A percentile compares a stretch with the other conserved stretches of the same genome.
Conservation (phyloP, 92 coral and sea anemone species). For the Bergia puertoricense region DNA sequence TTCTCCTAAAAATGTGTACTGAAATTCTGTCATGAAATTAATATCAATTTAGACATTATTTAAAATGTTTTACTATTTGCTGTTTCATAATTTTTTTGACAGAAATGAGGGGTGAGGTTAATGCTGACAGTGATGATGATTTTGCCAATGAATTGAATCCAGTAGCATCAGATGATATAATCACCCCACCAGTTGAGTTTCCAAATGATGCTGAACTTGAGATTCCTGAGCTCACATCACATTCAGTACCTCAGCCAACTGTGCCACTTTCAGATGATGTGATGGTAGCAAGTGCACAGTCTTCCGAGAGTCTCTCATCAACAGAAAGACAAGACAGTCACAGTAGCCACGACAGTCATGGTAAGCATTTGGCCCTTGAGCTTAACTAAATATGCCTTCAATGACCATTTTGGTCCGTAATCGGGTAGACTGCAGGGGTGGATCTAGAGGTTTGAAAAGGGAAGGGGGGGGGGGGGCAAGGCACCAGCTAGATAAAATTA, state of each 20-base stretch:
- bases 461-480: too few relatives aligned
- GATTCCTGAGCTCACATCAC: neutral
- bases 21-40: too few relatives aligned
- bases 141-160: conserved; percentile 70
- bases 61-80: neutral
- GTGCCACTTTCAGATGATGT: neutral
- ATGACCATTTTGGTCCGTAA: too few relatives aligned
- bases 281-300: neutral
- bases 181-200: conserved; percentile 10
- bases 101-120: conserved; percentile 52
- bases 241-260: neutral
- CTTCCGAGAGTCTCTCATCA: conserved; percentile 23
- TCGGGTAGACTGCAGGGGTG: too few relatives aligned
- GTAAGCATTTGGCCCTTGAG: neutral
- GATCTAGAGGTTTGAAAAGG: too few relatives aligned
- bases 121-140: conserved; percentile 85
- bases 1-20: too few relatives aligned
- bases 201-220: conserved; percentile 38
- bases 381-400: too few relatives aligned
- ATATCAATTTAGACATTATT: too few relatives aligned
- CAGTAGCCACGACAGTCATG: conserved; percentile 37
- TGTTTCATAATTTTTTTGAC: neutral
- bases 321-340: conserved; percentile 17
- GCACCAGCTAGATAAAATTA: too few relatives aligned
- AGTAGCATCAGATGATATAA: conserved; percentile 5